Conservation (phyloP, 2,888 invertebrate genomes). For the Steinernema carpocapsae region DNA sequence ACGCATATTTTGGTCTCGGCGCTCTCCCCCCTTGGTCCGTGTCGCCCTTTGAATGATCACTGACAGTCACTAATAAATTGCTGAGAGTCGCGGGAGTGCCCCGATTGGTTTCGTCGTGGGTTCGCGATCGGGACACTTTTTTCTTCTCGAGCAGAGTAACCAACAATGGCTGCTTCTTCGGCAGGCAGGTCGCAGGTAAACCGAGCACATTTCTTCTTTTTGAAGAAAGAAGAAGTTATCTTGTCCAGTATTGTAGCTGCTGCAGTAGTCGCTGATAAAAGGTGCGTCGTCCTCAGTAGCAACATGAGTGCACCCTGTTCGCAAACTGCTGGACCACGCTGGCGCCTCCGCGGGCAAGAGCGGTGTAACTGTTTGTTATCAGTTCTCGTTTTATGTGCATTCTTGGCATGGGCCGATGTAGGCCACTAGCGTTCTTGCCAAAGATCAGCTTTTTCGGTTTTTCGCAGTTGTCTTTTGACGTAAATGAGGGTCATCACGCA, state of each 20-base stretch:
- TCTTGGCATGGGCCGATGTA: neutral
- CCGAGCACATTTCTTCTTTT: neutral
- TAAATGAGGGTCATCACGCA: neutral
- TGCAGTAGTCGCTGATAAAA: neutral
- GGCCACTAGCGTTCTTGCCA: neutral
- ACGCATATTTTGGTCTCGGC: too few relatives aligned
- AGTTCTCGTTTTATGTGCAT: conserved; percentile 4
- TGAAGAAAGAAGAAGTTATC: neutral
- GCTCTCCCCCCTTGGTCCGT: neutral
- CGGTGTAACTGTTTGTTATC: neutral
- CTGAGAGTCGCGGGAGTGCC: conserved; percentile 27
- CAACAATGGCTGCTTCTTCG: conserved; percentile 22
- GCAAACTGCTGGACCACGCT: neutral
- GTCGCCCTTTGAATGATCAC: conserved; percentile 17
- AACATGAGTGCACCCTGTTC: neutral
- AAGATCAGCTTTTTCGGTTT: neutral
- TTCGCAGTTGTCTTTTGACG: neutral
- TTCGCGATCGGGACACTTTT: conserved; percentile 28
- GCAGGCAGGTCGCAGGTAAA: neutral
- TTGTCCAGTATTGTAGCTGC: too few relatives aligned
- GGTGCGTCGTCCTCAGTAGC: neutral
- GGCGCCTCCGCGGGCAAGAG: neutral
- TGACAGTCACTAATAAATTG: neutral
- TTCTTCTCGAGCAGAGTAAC: conserved; percentile 9
- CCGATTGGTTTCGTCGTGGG: conserved; percentile 22